Evolutionary conservation across 1,140 invertebrate species (phyloP).

Genomic region (Sitodiplosis mosellana): DNA sequence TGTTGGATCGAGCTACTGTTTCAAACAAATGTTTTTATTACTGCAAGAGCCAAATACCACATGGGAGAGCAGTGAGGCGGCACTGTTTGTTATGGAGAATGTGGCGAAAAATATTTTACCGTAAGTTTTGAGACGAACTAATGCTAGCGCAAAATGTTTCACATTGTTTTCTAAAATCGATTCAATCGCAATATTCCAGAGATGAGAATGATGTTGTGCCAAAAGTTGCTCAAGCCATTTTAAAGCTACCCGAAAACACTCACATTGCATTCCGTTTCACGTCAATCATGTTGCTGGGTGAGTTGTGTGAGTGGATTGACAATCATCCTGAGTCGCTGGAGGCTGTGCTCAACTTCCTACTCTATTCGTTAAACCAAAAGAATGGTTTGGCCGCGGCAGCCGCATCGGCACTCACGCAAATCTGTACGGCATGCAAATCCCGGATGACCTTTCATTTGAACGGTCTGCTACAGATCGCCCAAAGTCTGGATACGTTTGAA

Average conservation of each 20-base stretch:
- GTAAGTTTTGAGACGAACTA: conserved; percentile 43
- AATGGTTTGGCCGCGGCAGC: conserved; percentile 55
- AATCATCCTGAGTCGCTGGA: conserved; percentile 64
- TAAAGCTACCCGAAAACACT: conserved; percentile 63
- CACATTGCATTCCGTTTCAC: conserved; percentile 81
- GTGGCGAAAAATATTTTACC: conserved; percentile 90
- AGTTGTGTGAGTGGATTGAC: conserved; percentile 91
- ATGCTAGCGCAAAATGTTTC: conserved; percentile 1
- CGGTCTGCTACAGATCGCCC: conserved; percentile 62
- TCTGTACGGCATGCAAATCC: conserved; percentile 58
- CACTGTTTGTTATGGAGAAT: conserved; percentile 87
- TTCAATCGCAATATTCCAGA: conserved; percentile 34
- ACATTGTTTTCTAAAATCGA: not conserved
- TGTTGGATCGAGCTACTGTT: conserved; percentile 78
- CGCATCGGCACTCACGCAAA: conserved; percentile 41
- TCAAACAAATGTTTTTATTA: conserved; percentile 73
- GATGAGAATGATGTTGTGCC: conserved; percentile 83
- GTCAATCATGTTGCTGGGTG: conserved; percentile 73
- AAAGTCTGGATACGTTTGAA: conserved; percentile 57
- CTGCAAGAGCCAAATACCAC: conserved; percentile 45
- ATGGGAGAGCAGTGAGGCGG: conserved; percentile 90
- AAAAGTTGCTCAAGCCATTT: conserved; percentile 78
- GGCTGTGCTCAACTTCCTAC: conserved; percentile 60
- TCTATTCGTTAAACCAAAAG: conserved; percentile 50
- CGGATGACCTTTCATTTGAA: conserved; percentile 67